Base-by-base conservation (phyloP, 1,140 invertebrate genomes). In the Lepidurus packardi region DNA sequence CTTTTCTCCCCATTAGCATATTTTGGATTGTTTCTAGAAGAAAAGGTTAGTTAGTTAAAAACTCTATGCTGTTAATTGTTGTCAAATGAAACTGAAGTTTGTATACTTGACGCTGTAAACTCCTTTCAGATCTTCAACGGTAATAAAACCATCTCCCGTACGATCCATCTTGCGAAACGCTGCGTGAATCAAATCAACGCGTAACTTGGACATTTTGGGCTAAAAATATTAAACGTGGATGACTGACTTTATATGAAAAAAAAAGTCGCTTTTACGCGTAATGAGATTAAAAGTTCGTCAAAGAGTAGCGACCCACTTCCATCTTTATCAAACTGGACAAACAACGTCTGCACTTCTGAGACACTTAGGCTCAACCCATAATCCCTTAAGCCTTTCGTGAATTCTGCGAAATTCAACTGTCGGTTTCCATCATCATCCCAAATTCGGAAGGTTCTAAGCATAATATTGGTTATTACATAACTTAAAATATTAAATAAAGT, bases 111-210 rank as follows among this genome's bases (percentile, higher is more conserved):
- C 93, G 81, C 90, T 91, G 83, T 96, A 97, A 11, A 95, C 90
- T 9, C 90, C 90, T 80, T 89, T 89, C 4, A 98, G 86, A 86
- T 98, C 96, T 24, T 94, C 92, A 2, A 94, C 85, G 0, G 93
- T 95, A 43, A 98, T 91, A 11, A 92, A 86, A 1, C 94, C 94
- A 83, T 97, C 95, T 0, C 91, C 91, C 7, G 91, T 91, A 84
- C 91, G 92, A 84, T 98, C 95, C 83, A 98, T 84, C 85, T 97
- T 98, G 80, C 89, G 88, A 83, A 97, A 98, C 0, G 94, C 95
- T 84, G 92, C 89, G 76, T 92, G 89, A 4, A 98, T 91, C 0
- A 97, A 87, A 73, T 89, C 88, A 78, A 89, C 88, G 42, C 96
- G 88, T 2, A 85, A 88, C 4, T 93, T 89, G 1, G 89, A 89